Evolutionary conservation across 2,113 vertebrate species (phyloP).

Genomic region (Tautogolabrus adspersus): DNA sequence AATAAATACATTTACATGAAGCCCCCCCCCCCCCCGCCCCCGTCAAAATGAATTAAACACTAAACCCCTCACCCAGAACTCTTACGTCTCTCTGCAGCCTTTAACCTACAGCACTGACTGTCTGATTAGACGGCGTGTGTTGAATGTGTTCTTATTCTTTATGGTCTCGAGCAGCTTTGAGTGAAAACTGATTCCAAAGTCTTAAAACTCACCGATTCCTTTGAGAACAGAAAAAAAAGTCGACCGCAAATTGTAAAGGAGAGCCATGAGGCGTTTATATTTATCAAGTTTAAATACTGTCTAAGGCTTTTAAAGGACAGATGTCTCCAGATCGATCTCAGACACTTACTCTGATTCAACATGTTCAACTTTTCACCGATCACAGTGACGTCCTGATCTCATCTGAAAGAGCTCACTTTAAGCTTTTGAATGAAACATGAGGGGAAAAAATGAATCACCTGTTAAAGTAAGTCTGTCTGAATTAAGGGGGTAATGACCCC

Average conservation of each 20-base stretch:
- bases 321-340: too few relatives aligned
- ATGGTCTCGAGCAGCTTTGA: background rate
- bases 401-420: too few relatives aligned
- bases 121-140: background rate
- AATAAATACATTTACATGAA: conserved; percentile 54
- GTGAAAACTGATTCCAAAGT: background rate
- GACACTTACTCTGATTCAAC: too few relatives aligned
- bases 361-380: background rate
- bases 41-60: conserved; percentile 33
- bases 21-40: too few relatives aligned
- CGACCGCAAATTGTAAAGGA: too few relatives aligned
- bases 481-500: too few relatives aligned
- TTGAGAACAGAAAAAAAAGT: background rate
- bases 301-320: too few relatives aligned
- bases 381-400: background rate
- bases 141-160: background rate
- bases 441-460: too few relatives aligned
- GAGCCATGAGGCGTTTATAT: too few relatives aligned
- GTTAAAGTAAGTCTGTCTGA: too few relatives aligned
- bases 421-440: too few relatives aligned
- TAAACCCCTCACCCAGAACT: background rate
- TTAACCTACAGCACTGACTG: background rate
- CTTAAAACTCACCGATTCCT: too few relatives aligned
- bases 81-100: conserved; percentile 11
- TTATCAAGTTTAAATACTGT: background rate